Base-by-base conservation (phyloP, 2,113 vertebrate genomes). In the Crotophaga sulcirostris region DNA sequence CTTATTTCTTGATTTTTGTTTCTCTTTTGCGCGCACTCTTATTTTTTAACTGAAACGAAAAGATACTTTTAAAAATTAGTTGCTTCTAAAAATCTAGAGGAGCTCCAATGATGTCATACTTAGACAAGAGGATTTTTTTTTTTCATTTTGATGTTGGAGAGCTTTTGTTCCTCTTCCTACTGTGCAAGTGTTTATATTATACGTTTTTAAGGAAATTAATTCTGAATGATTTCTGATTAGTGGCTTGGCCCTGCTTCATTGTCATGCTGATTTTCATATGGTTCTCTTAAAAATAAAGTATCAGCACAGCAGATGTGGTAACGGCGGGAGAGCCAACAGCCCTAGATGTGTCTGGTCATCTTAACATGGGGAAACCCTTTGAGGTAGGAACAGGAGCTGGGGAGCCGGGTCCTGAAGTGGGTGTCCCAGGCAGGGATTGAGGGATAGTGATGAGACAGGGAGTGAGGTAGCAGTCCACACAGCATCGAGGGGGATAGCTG, bases 171-270 rank as follows among this genome's bases (percentile, higher is more conserved):
- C 8, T 84, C 16, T 51, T 94, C 75, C 24, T 80, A 67, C 83
- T 45, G 23, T 87, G 64, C 52, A 75, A 90, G 24, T 62, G 66
- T 78, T 96, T 92, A 75, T 90, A 68, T 72, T 93, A 88, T 84
- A 78, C 4, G 5, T 89, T 93, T 90, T 81, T 72, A 95, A 81
- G 88, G 79, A 88, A 84, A 96, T 90, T 47, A 81, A 72, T 95
- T 85, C 89, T 14, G 18, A 96, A 81, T 84, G 19, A 11, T 75
- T 90, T 96, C 72, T 78, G 79, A 81, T 87, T 86, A 87, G 79
- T 93, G 94, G 68, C 60, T 95, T 96, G 93, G 92, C 90, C 42
- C 16, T 62, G 31, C 79, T 95, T 96, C 44, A 38, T 81, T 79
- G 38, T 75, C 88, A 45, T 45, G 36, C 60, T 68, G 90, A 64